Percentiles rank a stretch among this genome's conserved stretches.
phyloP scores from a whole-genome alignment of 2,113 vertebrate species.

The Gracilinanus agilis region DNA sequence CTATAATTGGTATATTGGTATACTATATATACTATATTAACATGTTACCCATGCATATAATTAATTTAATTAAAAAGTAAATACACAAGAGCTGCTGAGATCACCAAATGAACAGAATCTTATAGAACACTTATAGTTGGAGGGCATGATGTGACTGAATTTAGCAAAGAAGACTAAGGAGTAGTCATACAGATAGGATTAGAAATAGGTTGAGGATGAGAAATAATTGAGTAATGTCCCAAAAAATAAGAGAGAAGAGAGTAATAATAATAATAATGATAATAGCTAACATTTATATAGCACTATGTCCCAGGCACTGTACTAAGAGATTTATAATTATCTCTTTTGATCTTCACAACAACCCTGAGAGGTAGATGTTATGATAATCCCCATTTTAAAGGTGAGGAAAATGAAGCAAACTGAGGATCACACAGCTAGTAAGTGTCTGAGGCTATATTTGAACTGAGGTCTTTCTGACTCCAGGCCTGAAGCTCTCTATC shows the following conservation, averaged over 20 bases:
- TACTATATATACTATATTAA: too few relatives aligned
- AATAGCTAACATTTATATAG: not conserved
- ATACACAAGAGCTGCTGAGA: not conserved
- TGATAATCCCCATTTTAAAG: not conserved
- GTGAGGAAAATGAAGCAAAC: not conserved
- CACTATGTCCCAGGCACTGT: not conserved
- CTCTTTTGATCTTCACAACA: not conserved
- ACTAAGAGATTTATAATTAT: not conserved
- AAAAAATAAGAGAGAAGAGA: not conserved
- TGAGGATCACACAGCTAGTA: not conserved
- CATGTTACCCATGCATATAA: too few relatives aligned
- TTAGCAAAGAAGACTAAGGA: not conserved
- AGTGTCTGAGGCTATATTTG: not conserved
- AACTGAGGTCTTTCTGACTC: not conserved
- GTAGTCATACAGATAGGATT: not conserved
- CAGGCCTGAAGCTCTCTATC: not conserved
- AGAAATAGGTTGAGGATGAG: not conserved
- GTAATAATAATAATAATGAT: not conserved
- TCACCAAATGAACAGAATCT: not conserved
- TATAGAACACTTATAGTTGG: not conserved
- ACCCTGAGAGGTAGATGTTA: not conserved
- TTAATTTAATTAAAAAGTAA: not conserved
- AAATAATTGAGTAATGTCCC: not conserved
- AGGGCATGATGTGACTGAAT: not conserved
- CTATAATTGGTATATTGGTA: too few relatives aligned